Conservation (phyloP, 2,888 invertebrate genomes). For the Pandemis heparana region DNA sequence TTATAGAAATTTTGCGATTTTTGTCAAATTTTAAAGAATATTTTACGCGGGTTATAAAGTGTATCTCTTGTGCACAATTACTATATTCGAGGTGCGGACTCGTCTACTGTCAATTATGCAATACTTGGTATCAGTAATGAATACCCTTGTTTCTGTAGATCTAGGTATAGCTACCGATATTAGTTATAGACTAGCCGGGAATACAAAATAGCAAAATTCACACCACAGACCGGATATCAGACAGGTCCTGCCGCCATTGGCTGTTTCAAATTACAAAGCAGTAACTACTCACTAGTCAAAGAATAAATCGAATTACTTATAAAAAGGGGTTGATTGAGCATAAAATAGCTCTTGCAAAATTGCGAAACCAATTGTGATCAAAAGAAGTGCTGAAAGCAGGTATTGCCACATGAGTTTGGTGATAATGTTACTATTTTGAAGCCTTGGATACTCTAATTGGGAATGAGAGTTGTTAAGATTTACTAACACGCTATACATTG, state of each 20-base stretch:
- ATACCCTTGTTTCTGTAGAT: not conserved
- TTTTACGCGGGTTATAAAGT: too few relatives aligned
- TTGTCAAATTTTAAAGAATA: too few relatives aligned
- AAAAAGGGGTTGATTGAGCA: slow-evolving; percentile 8
- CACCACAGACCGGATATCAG: not conserved
- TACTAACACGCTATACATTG: not conserved
- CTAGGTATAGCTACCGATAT: not conserved
- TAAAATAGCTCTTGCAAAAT: slow-evolving; percentile 2
- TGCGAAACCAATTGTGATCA: not conserved
- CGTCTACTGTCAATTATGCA: too few relatives aligned
- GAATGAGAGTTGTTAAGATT: slow-evolving; percentile 3
- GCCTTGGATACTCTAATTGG: slow-evolving; percentile 1
- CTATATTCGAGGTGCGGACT: too few relatives aligned
- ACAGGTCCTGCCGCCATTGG: not conserved
- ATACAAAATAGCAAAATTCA: not conserved
- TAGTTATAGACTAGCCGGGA: not conserved
- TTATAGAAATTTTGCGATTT: too few relatives aligned
- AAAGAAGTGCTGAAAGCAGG: slow-evolving; percentile 1
- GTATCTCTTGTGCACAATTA: too few relatives aligned
- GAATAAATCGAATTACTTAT: slow-evolving; percentile 8
- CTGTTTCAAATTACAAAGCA: not conserved
- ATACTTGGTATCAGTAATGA: not conserved
- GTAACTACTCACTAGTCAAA: not conserved
- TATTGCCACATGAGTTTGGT: slow-evolving; percentile 4
- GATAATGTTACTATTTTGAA: not conserved